These are phyloP conservation scores for Cassiopea xamachana DNA, from an alignment of 30 jellyfish, hydroid and myxozoan species.

Conservation along the genomic window DNA sequence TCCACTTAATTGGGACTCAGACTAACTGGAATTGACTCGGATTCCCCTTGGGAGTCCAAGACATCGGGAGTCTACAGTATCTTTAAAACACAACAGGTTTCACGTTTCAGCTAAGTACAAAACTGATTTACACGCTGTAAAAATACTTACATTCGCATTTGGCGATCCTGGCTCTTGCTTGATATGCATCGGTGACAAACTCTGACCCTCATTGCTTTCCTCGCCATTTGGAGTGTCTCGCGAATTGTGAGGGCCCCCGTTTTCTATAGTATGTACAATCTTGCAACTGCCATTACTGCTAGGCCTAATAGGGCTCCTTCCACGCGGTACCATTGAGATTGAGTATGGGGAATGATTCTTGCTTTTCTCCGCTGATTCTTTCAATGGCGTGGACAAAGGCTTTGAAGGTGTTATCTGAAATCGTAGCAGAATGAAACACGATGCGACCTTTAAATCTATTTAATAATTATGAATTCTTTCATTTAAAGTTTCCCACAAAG, in stretches of 20 bases:
- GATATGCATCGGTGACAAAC: slow-evolving; percentile 36
- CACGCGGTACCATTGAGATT: slow-evolving; percentile 44
- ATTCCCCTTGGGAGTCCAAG: too few species aligned
- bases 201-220: slow-evolving; percentile 24
- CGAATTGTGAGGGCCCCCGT: slow-evolving; percentile 16
- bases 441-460: too few species aligned
- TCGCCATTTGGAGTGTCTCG: not conserved
- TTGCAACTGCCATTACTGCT: slow-evolving; percentile 65
- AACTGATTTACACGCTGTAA: not conserved
- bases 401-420: slow-evolving; percentile 50
- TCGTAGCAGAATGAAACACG: not conserved
- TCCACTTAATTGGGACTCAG: too few species aligned
- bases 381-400: slow-evolving; percentile 43
- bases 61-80: too few species aligned
- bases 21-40: too few species aligned
- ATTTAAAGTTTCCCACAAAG: too few species aligned
- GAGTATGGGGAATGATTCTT: slow-evolving; percentile 39
- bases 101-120: too few species aligned
- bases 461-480: too few species aligned
- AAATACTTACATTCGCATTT: slow-evolving; percentile 27
- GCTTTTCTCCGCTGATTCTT: slow-evolving; percentile 12
- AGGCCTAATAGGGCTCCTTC: slow-evolving; percentile 66
- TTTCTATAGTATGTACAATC: slow-evolving; percentile 19
- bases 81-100: too few species aligned
- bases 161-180: slow-evolving; percentile 67